Evolutionary conservation across 2,113 vertebrate genomes (phyloP).

Genomic region (Sander vitreus): DNA sequence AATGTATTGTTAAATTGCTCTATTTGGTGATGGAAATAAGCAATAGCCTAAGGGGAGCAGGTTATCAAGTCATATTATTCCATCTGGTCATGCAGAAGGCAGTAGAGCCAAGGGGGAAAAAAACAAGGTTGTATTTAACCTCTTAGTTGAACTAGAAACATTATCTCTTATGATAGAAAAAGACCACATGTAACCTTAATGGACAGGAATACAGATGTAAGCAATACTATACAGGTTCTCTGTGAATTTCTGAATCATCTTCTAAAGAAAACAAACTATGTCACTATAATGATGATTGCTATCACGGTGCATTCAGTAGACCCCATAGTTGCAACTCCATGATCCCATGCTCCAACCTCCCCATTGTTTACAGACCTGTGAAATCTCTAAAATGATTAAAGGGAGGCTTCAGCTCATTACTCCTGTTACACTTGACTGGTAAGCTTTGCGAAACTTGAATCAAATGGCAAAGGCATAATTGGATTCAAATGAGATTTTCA

Average conservation of each 20-base stretch:
- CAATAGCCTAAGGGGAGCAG: constrained; percentile 29
- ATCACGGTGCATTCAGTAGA: constrained; percentile 40
- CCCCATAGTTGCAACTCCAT: constrained; percentile 46
- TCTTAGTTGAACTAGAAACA: constrained; percentile 19
- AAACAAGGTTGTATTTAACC: background rate
- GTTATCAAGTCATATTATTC: constrained; percentile 49
- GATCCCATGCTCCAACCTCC: constrained; percentile 19
- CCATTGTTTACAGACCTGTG: constrained; percentile 59
- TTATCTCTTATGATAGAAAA: constrained; percentile 28
- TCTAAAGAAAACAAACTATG: constrained; percentile 6
- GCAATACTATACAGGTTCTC: background rate
- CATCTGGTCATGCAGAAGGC: constrained; percentile 42
- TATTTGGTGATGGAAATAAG: constrained; percentile 44
- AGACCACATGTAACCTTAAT: constrained; percentile 14
- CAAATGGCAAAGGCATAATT: constrained; percentile 67
- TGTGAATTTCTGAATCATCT: constrained; percentile 1
- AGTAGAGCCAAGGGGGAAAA: background rate
- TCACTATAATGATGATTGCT: constrained; percentile 53
- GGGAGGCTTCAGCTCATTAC: constrained; percentile 66
- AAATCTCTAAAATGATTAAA: constrained; percentile 58
- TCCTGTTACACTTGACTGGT: constrained; percentile 61
- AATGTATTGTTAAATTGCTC: constrained; percentile 41
- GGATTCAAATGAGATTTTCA: constrained; percentile 77
- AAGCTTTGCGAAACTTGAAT: constrained; percentile 57
- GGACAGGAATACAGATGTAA: background rate